Base-by-base conservation (phyloP, 1,140 invertebrate species). In the Bilobella aurantiaca region DNA sequence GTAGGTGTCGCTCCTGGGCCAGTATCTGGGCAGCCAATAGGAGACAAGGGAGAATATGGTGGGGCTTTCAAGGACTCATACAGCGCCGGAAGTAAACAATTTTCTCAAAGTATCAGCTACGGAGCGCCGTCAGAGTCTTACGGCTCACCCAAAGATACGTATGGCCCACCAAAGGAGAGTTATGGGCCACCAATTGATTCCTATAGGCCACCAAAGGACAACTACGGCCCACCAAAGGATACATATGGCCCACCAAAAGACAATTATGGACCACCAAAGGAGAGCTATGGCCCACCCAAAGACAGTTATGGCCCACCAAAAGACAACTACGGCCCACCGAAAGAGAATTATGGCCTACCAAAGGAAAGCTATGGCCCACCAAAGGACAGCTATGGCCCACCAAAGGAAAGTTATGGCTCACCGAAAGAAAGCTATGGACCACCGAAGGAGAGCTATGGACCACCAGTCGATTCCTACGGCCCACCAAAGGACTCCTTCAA, bases 1-100 rank as follows among this genome's bases (percentile, higher is more conserved):
- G 75, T 78, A 53, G 49, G 49, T 5, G 23, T 23, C 49, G 49
- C 49, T 42, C 34, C 34, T 12, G 34, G 34, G 8, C 34, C 34
- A 42, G 34, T 42, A 18, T 42, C 34, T 12, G 37, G 37, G 37
- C 37, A 42, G 21, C 5, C 49, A 12, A 42, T 42, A 42, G 34
- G 34, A 42, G 34, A 18, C 8, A 53, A 53, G 49, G 49, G 49
- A 23, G 34, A 23, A 3, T 53, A 14, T 53, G 49, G 21, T 12
- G 8, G 8, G 18, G 23, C 57, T 25, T 3, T 18, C 25, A 58
- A 58, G 34, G 58, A 61, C n/a, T 31, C 58, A 2, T 61, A 31
- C 30, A 29, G 31, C 5, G 58, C 30, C 1, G 58, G 58, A 34
- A 31, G 1, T 61, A 14, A 61, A n/a, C 14, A 61, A 3, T 61